Evolutionary conservation across 1,140 invertebrate species (phyloP), one percentile per base, ranked within the genome.

Genomic region (Pteromalus puparum): DNA sequence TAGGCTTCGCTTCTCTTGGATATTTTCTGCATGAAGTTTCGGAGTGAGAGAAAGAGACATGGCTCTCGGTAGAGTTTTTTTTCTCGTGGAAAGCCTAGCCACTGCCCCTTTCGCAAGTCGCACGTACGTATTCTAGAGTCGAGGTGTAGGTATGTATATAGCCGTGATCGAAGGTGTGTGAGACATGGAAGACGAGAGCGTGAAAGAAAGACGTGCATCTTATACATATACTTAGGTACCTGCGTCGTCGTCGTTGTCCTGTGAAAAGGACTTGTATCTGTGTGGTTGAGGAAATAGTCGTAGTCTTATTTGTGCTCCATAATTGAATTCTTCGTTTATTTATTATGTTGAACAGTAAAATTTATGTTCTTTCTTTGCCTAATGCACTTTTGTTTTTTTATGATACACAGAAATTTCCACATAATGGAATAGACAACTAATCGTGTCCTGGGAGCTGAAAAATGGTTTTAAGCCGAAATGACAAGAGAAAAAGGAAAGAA

Each of bases 381-480:
- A 28, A 72, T 73, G 48, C 6, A 73, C 46, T 61, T 73, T 30
- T 53, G 46, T 24, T 68, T 79, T 67, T n/a, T n/a, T n/a, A 10
- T 13, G 5, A 2, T 38, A 3, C 42, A 10, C 24, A 83, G 82
- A 68, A 53, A 83, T 61, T 53, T 10, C 15, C 34, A 67, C 15
- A 21, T 74, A 74, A 84, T 84, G 82, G 76, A 84, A 79, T 84
- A 84, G 68, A 78, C 4, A 65, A 65, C n/a, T 72, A 65, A 15
- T 48, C 7, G 38, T 24, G 42, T 18, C 67, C 42, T 84, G 26
- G 76, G 76, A 78, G 3, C 34, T 85, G 38, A 70, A 92, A 91
- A 89, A 93, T 93, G 93, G 92, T 93, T 84, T 87, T 93, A 74
- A 92, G 85, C 83, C 88, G 92, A 88, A 93, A 93, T 90, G 92